A percentile compares a stretch with the other conserved stretches of the same genome.
Evolutionary conservation across 2,797 vertebrate species (phyloP).

Genomic region (Ctenosaura bakeri): DNA sequence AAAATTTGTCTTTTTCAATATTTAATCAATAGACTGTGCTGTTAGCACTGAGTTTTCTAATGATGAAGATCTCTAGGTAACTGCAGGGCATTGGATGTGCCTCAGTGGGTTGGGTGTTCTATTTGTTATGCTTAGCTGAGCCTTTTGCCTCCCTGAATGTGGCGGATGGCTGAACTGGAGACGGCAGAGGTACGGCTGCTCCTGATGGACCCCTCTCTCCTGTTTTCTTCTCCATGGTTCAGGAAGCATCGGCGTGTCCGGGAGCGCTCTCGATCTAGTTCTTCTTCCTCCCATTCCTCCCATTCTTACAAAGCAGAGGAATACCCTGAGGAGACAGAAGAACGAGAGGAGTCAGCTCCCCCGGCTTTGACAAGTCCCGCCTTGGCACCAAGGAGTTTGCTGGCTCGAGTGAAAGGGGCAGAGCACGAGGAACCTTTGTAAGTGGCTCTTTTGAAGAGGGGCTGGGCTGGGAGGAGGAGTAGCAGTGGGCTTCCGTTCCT

Average conservation of each 20-base stretch:
- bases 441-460: conserved; percentile 69
- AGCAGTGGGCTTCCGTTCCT: neutral
- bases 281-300: conserved; percentile 90
- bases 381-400: conserved; percentile 85
- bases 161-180: neutral
- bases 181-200: too few relatives aligned
- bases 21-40: neutral
- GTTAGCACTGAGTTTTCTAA: too few relatives aligned
- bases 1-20: too few relatives aligned
- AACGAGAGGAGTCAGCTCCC: conserved; percentile 85
- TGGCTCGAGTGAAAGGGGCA: conserved; percentile 83
- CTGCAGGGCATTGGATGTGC: neutral
- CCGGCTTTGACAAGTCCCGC: conserved; percentile 85
- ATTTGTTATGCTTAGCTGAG: neutral
- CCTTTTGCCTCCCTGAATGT: neutral
- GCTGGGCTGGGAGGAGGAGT: neutral
- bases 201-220: conserved; percentile 32
- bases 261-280: conserved; percentile 92
- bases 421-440: conserved; percentile 90
- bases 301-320: conserved; percentile 87
- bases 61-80: neutral
- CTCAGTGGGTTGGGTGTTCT: neutral
- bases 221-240: conserved; percentile 54
- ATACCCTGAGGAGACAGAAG: conserved; percentile 82
- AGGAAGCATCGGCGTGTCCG: conserved; percentile 93